A percentile compares a stretch with the other conserved stretches of the same genome.
Evolutionary conservation across 2,797 vertebrate genomes (phyloP).

Genomic region (Xenopus petersii): DNA sequence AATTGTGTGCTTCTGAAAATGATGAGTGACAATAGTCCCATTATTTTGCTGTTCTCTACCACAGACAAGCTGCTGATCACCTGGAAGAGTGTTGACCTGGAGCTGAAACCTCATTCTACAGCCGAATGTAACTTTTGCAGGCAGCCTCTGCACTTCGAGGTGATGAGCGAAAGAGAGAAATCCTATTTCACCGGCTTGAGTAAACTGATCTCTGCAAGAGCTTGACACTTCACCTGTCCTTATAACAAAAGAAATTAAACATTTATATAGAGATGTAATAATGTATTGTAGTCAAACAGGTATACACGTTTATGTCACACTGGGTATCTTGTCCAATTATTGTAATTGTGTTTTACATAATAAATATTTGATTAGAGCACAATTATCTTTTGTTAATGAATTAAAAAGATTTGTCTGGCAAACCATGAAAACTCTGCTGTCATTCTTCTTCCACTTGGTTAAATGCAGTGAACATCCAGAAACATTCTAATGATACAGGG

Average conservation of each 20-base stretch:
- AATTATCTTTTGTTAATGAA: slow-evolving; percentile 21
- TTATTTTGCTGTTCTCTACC: too few species aligned
- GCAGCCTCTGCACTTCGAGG: slow-evolving; percentile 88
- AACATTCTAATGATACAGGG: too few species aligned
- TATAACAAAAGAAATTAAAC: neutral
- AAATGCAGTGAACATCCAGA: too few species aligned
- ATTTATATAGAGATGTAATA: neutral
- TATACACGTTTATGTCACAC: neutral
- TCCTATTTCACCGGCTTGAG: slow-evolving; percentile 92
- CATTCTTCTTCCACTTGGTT: too few species aligned
- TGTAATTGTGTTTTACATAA: neutral
- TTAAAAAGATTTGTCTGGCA: neutral
- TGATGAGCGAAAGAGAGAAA: slow-evolving; percentile 88
- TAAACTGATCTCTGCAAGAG: slow-evolving; percentile 81
- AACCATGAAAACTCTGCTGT: too few species aligned
- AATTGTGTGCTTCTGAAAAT: too few species aligned
- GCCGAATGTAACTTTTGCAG: slow-evolving; percentile 91
- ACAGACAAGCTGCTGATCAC: slow-evolving; percentile 82
- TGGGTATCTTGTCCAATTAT: neutral
- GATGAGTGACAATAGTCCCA: too few species aligned
- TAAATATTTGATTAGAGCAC: slow-evolving; percentile 13
- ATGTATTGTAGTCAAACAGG: neutral
- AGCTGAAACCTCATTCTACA: slow-evolving; percentile 83
- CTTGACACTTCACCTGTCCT: slow-evolving; percentile 60
- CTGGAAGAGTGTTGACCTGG: slow-evolving; percentile 84